phyloP scores from a whole-genome alignment of 2,113 vertebrate genomes.

The Anthoscopus minutus region DNA sequence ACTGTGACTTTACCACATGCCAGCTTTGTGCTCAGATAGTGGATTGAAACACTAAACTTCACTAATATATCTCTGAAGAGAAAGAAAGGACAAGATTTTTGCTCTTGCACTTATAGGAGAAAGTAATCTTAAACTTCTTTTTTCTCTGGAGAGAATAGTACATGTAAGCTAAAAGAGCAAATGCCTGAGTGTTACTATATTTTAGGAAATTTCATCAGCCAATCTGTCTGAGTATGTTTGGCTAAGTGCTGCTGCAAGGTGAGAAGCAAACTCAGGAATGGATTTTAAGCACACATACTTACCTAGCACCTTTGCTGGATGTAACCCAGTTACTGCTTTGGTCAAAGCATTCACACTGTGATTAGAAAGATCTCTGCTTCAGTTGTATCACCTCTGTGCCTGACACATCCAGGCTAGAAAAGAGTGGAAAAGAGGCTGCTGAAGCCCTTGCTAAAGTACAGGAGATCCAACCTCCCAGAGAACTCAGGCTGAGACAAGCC shows the following conservation, averaged over 20 bases:
- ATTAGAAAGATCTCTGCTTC: neutral
- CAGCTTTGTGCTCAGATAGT: neutral
- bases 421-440: neutral
- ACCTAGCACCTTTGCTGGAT: neutral
- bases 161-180: neutral
- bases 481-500: neutral
- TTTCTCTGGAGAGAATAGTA: neutral
- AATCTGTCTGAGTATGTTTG: neutral
- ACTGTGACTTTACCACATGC: neutral
- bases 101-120: neutral
- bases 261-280: neutral
- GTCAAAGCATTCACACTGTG: neutral
- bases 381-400: neutral
- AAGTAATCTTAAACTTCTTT: neutral
- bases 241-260: neutral
- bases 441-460: neutral
- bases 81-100: neutral
- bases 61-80: neutral
- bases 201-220: neutral
- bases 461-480: neutral
- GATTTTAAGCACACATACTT: neutral
- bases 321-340: neutral
- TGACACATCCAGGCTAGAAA: neutral
- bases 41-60: neutral
- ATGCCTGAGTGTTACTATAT: neutral